phyloP scores from a whole-genome alignment of 2,797 vertebrate genomes.

The Aphelocoma californica region DNA sequence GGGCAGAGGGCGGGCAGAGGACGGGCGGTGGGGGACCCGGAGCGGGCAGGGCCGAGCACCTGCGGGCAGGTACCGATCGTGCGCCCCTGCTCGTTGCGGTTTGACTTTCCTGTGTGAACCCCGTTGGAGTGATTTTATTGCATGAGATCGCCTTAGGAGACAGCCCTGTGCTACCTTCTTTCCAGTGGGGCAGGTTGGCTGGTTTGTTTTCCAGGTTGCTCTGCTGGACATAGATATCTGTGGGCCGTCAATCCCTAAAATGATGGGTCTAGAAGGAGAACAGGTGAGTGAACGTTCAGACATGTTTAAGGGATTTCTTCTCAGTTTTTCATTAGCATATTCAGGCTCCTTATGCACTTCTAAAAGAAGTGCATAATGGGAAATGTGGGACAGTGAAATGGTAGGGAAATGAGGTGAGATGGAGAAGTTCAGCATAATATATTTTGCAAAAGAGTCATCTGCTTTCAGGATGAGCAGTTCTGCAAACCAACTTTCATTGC shows the following conservation, averaged over 20 bases:
- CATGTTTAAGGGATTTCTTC: rapidly evolving
- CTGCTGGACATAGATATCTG: constrained; percentile 95
- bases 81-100: no score
- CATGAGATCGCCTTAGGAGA: rapidly evolving
- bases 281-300: constrained; percentile 75
- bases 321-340: rapidly evolving
- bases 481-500: background rate
- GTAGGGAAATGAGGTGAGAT: background rate
- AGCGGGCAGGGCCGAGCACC: background rate
- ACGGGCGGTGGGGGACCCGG: background rate
- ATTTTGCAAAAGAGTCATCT: background rate
- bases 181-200: background rate
- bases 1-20: background rate
- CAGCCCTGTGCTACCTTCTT: rapidly evolving
- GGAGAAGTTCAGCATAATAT: background rate
- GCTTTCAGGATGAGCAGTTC: background rate
- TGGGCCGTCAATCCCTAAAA: constrained; percentile 92
- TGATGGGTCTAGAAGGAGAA: constrained; percentile 96
- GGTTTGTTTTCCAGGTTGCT: constrained; percentile 80
- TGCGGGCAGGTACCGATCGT: background rate
- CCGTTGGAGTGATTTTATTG: rapidly evolving
- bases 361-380: background rate
- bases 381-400: background rate
- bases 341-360: background rate
- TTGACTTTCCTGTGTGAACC: rapidly evolving